A percentile compares a stretch with the other conserved stretches of the same genome.
Evolutionary conservation across 1,140 invertebrate species (phyloP).

Genomic region (Scaptomyza hsui): DNA sequence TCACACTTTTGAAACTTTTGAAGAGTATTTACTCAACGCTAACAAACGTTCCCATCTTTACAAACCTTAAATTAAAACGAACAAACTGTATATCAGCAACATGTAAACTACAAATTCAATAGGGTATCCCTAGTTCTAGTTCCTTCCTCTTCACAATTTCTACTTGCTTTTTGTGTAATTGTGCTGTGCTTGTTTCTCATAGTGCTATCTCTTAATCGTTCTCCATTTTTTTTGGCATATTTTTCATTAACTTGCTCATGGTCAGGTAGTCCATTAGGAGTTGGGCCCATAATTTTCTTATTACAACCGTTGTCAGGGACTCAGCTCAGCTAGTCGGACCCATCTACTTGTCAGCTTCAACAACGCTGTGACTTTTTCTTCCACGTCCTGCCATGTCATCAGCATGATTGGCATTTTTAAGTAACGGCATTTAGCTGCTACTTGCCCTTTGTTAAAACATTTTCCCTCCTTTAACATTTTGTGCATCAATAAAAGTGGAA

Average conservation of each 20-base stretch:
- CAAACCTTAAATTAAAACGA: no score
- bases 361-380: slow-evolving; percentile 20
- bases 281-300: background rate
- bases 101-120: background rate
- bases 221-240: background rate
- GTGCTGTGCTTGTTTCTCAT: background rate
- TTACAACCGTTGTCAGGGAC: background rate
- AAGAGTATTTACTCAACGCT: no score
- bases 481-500: slow-evolving; percentile 68
- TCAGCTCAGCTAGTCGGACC: slow-evolving; percentile 16
- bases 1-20: no score
- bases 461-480: slow-evolving; percentile 31
- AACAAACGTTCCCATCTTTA: no score
- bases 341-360: slow-evolving; percentile 42
- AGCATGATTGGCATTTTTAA: slow-evolving; percentile 73
- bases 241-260: background rate
- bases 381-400: slow-evolving; percentile 34
- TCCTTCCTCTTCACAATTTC: background rate
- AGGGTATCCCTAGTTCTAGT: background rate
- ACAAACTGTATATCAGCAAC: no score
- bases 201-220: background rate
- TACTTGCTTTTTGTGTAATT: background rate
- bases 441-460: slow-evolving; percentile 51
- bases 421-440: slow-evolving; percentile 36
- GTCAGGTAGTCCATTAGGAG: slow-evolving; percentile 22